Conservation (phyloP, 2,888 invertebrate species). For the Tanaodytes sp. region DNA sequence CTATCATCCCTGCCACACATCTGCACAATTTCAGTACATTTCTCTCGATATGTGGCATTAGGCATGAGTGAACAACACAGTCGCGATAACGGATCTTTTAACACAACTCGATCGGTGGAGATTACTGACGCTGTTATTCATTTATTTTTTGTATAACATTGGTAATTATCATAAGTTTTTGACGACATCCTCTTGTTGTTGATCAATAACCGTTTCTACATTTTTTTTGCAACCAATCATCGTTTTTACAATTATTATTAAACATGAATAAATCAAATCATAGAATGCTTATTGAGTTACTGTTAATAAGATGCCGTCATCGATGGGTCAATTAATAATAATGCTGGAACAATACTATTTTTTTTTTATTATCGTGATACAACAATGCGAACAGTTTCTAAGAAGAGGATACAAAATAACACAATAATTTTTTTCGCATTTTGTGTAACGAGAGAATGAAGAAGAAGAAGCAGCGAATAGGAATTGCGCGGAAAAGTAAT, state of each 20-base stretch:
- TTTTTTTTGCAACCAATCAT: no score
- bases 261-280: no score
- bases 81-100: slow-evolving; percentile 31
- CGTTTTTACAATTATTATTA: no score
- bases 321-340: slow-evolving; percentile 33
- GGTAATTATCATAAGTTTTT: slow-evolving; percentile 3
- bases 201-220: slow-evolving; percentile 3
- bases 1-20: slow-evolving; percentile 85
- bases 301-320: slow-evolving; percentile 25
- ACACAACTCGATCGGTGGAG: slow-evolving; percentile 14
- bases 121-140: slow-evolving; percentile 5
- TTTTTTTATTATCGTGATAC: slow-evolving; percentile 33
- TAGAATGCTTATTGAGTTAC: slow-evolving; percentile 1
- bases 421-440: slow-evolving; percentile 15
- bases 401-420: slow-evolving; percentile 9
- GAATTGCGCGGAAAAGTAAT: slow-evolving; percentile 18
- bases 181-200: not conserved
- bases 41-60: slow-evolving; percentile 86
- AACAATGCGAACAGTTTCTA: slow-evolving; percentile 19
- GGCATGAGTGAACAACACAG: slow-evolving; percentile 77
- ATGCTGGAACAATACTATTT: slow-evolving; percentile 34
- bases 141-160: not conserved
- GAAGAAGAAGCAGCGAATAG: slow-evolving; percentile 6
- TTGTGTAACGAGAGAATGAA: slow-evolving; percentile 7
- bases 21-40: slow-evolving; percentile 87